Evolutionary conservation across 2,888 invertebrate genomes (phyloP), one percentile per base, ranked within the genome.

Genomic region (Xylocampa areola): DNA sequence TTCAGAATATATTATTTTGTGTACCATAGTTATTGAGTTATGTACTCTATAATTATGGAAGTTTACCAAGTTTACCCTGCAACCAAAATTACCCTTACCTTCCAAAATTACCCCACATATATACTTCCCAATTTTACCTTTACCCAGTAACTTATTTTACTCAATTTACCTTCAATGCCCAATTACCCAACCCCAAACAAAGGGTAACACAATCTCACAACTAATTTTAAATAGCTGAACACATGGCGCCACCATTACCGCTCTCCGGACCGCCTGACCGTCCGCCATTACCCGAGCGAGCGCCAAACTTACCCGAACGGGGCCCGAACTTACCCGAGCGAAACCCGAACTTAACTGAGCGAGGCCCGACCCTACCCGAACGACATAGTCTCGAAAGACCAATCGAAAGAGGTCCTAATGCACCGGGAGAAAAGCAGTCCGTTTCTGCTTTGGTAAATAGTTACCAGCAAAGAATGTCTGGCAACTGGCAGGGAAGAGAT

Each of bases 391-490:
- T 54, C 27, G 54, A 63, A 55, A 45, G 41, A 25, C 59, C 51
- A 39, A 33, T 4, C 3, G 37, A 23, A 25, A 14, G 32, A 32
- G 32, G 14, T 2, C 32, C 32, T 45, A 79, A 68, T 36, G 75
- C 71, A 7, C 61, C 48, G 48, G 64, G 61, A 48, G 86, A 89
- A 59, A 87, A 89, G 45, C 73, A 75, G 17, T 91, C 91, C 0
- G 94, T 93, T 0, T 89, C 90, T 0, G 87, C 92, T 0, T 68
- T 94, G 4, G 93, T 94, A 10, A 92, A 89, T 74, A 91, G 89
- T 68, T 94, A 91, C 74, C 93, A 93, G 68, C 91, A 92, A 61
- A 71, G 89, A 14, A 88, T 90, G 85, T 72, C 79, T 2, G 80
- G 84, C 21, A 81, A 76, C 37, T 81, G 79, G 79, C 81, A 82